Evolutionary conservation across 1,140 invertebrate species (phyloP), one percentile per base, ranked within the genome.

Genomic region (Choristoneura fumiferana): DNA sequence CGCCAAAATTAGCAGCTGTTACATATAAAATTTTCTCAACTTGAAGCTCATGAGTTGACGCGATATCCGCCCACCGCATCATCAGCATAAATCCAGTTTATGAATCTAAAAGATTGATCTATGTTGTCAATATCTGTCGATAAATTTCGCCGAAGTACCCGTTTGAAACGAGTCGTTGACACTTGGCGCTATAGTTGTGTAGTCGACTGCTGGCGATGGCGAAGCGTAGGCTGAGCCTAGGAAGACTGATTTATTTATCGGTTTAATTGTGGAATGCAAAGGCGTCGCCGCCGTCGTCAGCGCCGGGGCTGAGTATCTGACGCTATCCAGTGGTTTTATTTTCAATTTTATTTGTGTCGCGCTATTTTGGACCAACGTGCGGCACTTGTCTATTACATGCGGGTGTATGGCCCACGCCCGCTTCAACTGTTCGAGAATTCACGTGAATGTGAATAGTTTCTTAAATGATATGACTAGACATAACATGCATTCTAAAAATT

Each of bases 261-360:
- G 63, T 78, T 76, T 80, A 80, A 81, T 81, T 75, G 73, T 72
- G 73, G 72, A 76, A 76, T 73, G 75, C 65, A 78, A 59, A 76
- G 60, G 65, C 71, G 72, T 70, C 65, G 64, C 60, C 73, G 57
- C 63, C 15, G 39, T 58, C 67, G 22, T 29, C 22, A 29, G 22
- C 22, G 18, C 43, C 68, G 60, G 65, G 71, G 69, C 67, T 52
- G 65, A 76, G 84, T 82, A 83, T 82, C 77, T 86, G 73, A 79
- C 76, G 81, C 75, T 76, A 83, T 83, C 74, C 69, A 78, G 76
- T 78, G 62, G 81, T 82, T 86, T 88, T 88, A 87, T 88, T 88
- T 86, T 84, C 68, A 75, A 82, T 81, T 88, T 86, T 86, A 88
- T 88, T 88, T 86, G 81, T 85, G 85, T 85, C 83, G 83, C 73